Percentiles rank a stretch among this genome's conserved stretches.
phyloP scores from a whole-genome alignment of 2,113 vertebrate species.

The Herpetotheres cachinnans region DNA sequence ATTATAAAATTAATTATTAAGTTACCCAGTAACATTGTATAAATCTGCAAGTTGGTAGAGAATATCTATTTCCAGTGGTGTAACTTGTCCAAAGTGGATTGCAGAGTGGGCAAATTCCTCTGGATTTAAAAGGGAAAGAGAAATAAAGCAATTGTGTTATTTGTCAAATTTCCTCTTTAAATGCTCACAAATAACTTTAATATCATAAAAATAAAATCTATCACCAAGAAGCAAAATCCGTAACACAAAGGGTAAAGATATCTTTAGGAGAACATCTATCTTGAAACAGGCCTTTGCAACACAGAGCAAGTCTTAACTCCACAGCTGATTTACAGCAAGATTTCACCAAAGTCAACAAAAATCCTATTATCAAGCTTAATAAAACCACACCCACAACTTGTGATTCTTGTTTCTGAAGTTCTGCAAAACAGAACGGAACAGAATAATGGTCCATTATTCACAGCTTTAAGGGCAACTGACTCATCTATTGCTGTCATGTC shows the following conservation, averaged over 20 bases:
- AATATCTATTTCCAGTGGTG: slow-evolving; percentile 93
- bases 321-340: not conserved
- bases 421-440: not conserved
- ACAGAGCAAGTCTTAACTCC: not conserved
- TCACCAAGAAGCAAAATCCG: not conserved
- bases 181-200: not conserved
- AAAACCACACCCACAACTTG: not conserved
- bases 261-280: not conserved
- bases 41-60: slow-evolving; percentile 89
- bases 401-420: slow-evolving; percentile 1
- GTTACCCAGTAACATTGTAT: slow-evolving; percentile 91
- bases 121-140: slow-evolving; percentile 60
- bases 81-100: slow-evolving; percentile 96
- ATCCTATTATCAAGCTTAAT: not conserved
- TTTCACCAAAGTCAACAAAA: not conserved
- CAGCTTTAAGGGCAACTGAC: not conserved
- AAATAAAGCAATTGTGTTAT: not conserved
- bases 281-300: not conserved
- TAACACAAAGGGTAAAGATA: not conserved
- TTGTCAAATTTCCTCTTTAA: not conserved
- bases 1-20: not conserved
- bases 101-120: slow-evolving; percentile 95
- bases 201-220: not conserved
- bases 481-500: not conserved
- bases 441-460: not conserved